Evolutionary conservation across 2,888 invertebrate species (phyloP).

Genomic region (Fragum fragum): DNA sequence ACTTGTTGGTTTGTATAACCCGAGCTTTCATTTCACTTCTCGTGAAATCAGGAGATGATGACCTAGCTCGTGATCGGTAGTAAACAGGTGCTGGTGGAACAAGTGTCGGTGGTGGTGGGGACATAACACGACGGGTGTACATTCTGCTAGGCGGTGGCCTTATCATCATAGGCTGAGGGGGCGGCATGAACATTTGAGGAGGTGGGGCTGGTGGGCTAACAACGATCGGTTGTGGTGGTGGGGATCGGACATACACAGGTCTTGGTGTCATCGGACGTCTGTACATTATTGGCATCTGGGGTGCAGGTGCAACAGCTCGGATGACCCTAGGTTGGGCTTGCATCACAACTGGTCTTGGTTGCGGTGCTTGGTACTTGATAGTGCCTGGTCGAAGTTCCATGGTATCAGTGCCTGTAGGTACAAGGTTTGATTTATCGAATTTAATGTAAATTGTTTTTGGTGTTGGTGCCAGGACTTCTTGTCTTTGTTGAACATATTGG

Average conservation of each 20-base stretch:
- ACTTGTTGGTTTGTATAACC: slow-evolving; percentile 8
- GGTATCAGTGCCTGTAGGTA: slow-evolving; percentile 27
- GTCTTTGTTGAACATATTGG: slow-evolving; percentile 5
- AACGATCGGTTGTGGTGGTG: slow-evolving; percentile 17
- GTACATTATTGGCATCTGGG: slow-evolving; percentile 18
- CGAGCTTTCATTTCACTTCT: slow-evolving; percentile 24
- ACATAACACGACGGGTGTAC: slow-evolving; percentile 41
- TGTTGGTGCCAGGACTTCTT: slow-evolving; percentile 2
- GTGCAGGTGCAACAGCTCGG: slow-evolving; percentile 14
- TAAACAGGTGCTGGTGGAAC: slow-evolving; percentile 33
- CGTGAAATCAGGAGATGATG: slow-evolving; percentile 53
- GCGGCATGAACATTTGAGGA: slow-evolving; percentile 2
- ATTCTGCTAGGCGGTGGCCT: slow-evolving; percentile 32
- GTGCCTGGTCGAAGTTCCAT: slow-evolving; percentile 29
- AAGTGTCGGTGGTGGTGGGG: slow-evolving; percentile 44
- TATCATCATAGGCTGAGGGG: neutral
- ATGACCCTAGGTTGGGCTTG: slow-evolving; percentile 10
- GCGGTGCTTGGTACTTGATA: slow-evolving; percentile 7
- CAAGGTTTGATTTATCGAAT: slow-evolving; percentile 60
- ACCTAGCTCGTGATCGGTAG: slow-evolving; percentile 37
- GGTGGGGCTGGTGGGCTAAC: slow-evolving; percentile 21
- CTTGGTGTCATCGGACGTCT: slow-evolving; percentile 16
- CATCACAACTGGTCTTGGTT: slow-evolving; percentile 16
- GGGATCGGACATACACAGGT: slow-evolving; percentile 5
- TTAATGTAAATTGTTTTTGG: slow-evolving; percentile 52